Base-by-base conservation (phyloP, 2,113 vertebrate genomes). In the Circaetus cinerascens region DNA sequence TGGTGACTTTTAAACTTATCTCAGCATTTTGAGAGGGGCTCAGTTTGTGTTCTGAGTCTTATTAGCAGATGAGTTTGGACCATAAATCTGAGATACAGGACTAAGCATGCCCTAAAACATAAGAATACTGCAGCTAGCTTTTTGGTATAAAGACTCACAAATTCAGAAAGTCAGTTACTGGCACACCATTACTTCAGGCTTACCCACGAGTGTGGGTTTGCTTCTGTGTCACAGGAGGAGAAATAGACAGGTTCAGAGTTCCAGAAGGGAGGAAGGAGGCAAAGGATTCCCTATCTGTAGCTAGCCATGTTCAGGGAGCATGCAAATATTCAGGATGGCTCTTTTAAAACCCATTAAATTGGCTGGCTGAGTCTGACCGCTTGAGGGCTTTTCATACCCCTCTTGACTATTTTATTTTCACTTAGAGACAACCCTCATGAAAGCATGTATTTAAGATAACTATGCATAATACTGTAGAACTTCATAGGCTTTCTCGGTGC, bases 281-380 rank as follows among this genome's bases (percentile, higher is more conserved):
- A 79, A 88, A 76, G 13, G 53, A 41, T 50, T 73, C 45, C 48
- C 32, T 45, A 2, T 56, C 50, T 66, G 15, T 68, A 88, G 64
- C 34, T n/a, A 62, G 19, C 26, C 3, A 0, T 23, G 53, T 53
- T 80, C 55, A 84, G 34, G 34, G 46, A 75, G 8, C 0, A 0
- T 34, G 60, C 19, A 64, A 27, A 77, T 59, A 46, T 74, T 75
- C 62, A 67, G 32, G 30, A 27, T 1, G 1, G 27, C 21, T 93
- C 40, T 91, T 77, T 40, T 29, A 87, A 79, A 93, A 67, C 2
- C 30, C n/a, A 64, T 62, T 80, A 80, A 21, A 73, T 29, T 43
- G 72, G 6, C 30, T 94, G 71, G 7, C 32, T 62, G 18, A 88
- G 25, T 26, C 45, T 53, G 34, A 46, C 16, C 62, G 16, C 72